Evolutionary conservation across 2,797 vertebrate genomes (phyloP).

Genomic region (Pristis pectinata): DNA sequence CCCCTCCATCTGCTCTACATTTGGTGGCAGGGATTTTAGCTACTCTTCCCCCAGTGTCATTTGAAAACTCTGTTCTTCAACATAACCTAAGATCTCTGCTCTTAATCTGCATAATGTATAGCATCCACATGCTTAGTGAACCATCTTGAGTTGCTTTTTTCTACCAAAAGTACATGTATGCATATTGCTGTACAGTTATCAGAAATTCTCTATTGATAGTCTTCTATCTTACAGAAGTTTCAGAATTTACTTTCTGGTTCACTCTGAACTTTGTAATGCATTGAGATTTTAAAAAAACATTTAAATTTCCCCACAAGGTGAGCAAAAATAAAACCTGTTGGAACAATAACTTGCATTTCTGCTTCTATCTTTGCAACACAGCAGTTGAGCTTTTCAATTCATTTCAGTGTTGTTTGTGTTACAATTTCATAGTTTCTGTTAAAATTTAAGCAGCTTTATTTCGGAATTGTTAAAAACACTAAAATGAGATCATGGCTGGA

Average conservation of each 20-base stretch:
- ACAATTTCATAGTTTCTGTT: not conserved
- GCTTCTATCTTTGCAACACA: not conserved
- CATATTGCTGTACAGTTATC: not conserved
- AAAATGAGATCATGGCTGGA: not conserved
- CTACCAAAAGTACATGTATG: not conserved
- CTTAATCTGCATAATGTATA: not conserved
- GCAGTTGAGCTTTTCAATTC: not conserved
- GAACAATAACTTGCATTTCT: not conserved
- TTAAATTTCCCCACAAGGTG: not conserved
- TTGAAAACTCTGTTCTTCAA: not conserved
- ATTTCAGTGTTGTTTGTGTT: not conserved
- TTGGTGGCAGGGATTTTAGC: not conserved
- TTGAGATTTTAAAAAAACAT: not conserved
- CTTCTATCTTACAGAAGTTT: not conserved
- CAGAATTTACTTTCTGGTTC: not conserved
- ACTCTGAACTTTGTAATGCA: not conserved
- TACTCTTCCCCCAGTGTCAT: not conserved
- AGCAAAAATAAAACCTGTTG: not conserved
- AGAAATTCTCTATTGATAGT: not conserved
- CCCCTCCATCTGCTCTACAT: not conserved
- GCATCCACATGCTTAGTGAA: not conserved
- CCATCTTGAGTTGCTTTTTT: not conserved
- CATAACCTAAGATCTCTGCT: not conserved
- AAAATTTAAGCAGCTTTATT: not conserved
- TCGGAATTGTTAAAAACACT: not conserved